Evolutionary conservation across 35 echinoderm and acorn worm genomes (phyloP).

Genomic region (Apostichopus japonicus): DNA sequence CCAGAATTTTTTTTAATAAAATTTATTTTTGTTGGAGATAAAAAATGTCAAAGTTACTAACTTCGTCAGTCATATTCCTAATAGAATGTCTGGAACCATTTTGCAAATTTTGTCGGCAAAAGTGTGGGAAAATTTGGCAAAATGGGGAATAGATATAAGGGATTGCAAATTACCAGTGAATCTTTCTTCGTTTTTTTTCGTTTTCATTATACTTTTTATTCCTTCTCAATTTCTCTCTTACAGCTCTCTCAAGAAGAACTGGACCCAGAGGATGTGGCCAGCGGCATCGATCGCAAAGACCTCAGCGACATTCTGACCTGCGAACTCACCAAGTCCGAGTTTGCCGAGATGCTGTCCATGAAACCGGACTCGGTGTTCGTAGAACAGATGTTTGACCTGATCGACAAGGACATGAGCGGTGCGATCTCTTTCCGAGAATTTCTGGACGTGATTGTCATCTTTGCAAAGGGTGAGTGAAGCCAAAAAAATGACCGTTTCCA

Average conservation of each 20-base stretch:
- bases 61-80: too few species aligned
- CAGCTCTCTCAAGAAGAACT: slow-evolving; percentile 52
- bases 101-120: too few species aligned
- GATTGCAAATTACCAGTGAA: too few species aligned
- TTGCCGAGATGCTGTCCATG: slow-evolving; percentile 94
- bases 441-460: slow-evolving; percentile 95
- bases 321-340: slow-evolving; percentile 95
- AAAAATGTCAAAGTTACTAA: too few species aligned
- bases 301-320: slow-evolving; percentile 86
- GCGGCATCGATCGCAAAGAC: slow-evolving; percentile 49
- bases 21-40: too few species aligned
- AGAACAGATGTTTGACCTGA: slow-evolving; percentile 97
- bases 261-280: slow-evolving; percentile 69
- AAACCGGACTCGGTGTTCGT: slow-evolving; percentile 89
- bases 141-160: too few species aligned
- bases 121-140: too few species aligned
- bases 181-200: too few species aligned
- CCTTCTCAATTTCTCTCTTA: too few species aligned
- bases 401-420: slow-evolving; percentile 94
- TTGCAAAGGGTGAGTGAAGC: slow-evolving; percentile 82
- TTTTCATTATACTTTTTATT: neutral
- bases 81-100: too few species aligned
- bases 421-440: slow-evolving; percentile 95
- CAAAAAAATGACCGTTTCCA: too few species aligned
- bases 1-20: too few species aligned